Evolutionary conservation across 2,113 vertebrate genomes (phyloP).

Genomic region (Gambusia holbrooki): DNA sequence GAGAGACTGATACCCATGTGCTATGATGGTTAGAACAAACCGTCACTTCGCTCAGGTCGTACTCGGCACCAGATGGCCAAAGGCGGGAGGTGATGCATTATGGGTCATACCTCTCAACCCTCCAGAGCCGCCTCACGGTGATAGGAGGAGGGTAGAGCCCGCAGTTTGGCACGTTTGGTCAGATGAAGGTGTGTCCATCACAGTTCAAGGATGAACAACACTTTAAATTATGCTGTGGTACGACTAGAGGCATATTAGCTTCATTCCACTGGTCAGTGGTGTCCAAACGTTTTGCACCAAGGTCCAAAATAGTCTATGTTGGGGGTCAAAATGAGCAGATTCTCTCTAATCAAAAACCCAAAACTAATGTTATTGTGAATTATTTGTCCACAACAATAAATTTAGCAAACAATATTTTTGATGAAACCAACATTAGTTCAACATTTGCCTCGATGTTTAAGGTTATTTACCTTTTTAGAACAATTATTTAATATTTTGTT

Average conservation of each 20-base stretch:
- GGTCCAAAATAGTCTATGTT: too few relatives aligned
- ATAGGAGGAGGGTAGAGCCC: conserved; percentile 56
- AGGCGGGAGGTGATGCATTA: conserved; percentile 71
- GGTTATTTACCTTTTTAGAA: too few relatives aligned
- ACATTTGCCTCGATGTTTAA: too few relatives aligned
- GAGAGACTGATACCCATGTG: conserved; percentile 62
- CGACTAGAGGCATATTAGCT: conserved; percentile 42
- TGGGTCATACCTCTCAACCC: conserved; percentile 60
- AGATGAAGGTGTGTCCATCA: conserved; percentile 20
- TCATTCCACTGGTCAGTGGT: neutral
- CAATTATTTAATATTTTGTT: too few relatives aligned
- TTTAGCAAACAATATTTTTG: too few relatives aligned
- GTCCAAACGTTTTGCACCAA: too few relatives aligned
- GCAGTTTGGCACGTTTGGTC: conserved; percentile 49
- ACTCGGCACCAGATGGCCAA: conserved; percentile 70
- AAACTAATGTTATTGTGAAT: too few relatives aligned
- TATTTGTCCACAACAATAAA: too few relatives aligned
- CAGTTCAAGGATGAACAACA: conserved; percentile 40
- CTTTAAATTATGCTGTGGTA: conserved; percentile 28
- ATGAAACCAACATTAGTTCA: too few relatives aligned
- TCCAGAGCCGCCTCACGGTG: conserved; percentile 57
- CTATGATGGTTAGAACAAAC: conserved; percentile 56
- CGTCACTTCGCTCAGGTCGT: conserved; percentile 58
- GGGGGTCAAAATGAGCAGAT: too few relatives aligned
- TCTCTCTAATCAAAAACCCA: too few relatives aligned